phyloP scores from a whole-genome alignment of 2,888 invertebrate species.

The Julus scanicus region DNA sequence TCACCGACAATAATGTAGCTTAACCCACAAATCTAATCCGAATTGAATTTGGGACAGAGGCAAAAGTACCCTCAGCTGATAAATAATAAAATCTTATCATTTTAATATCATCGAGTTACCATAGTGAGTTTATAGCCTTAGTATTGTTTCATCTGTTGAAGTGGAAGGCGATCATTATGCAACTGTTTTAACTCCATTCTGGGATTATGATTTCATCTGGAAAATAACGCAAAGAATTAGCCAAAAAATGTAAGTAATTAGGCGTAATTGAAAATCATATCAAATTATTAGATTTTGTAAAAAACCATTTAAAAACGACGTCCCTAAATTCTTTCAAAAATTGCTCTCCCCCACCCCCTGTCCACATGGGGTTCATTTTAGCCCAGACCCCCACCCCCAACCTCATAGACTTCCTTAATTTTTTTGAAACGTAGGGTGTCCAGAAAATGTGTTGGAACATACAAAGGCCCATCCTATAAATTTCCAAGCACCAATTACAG shows the following conservation, averaged over 20 bases:
- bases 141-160: neutral
- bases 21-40: slow-evolving; percentile 32
- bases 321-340: no score
- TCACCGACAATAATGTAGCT: neutral
- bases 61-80: slow-evolving; percentile 36
- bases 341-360: no score
- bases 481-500: no score
- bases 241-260: neutral
- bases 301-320: no score
- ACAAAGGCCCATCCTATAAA: no score
- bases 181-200: neutral
- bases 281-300: no score
- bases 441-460: no score
- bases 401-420: no score
- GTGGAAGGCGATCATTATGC: slow-evolving; percentile 20
- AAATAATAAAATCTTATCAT: slow-evolving; percentile 44
- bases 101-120: slow-evolving; percentile 15
- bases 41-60: neutral
- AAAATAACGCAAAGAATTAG: neutral
- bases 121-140: slow-evolving; percentile 12
- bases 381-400: no score
- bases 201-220: slow-evolving; percentile 18
- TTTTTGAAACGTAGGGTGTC: no score
- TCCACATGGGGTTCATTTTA: no score
- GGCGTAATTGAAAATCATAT: no score